Percentiles rank a stretch among this genome's conserved stretches.
These are phyloP conservation scores for Entomobrya multifasciata DNA, from an alignment of 2,888 invertebrate species.

Conservation along the genomic window DNA sequence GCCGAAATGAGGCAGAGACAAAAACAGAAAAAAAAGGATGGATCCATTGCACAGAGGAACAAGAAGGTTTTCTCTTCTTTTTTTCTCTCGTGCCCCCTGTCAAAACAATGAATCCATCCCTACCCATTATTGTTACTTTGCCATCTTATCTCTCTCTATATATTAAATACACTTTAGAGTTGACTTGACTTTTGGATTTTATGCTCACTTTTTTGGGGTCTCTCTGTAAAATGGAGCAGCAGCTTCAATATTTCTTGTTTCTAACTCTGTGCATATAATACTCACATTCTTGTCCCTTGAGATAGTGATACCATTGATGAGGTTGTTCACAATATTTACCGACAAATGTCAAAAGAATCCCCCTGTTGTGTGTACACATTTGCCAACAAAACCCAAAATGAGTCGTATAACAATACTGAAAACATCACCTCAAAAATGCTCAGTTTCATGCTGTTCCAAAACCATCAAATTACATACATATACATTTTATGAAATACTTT, in stretches of 20 bases:
- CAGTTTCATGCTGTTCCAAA: constrained; percentile 53
- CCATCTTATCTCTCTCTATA: neutral
- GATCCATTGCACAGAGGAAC: constrained; percentile 38
- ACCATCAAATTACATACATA: constrained; percentile 60
- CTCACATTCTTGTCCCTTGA: constrained; percentile 48
- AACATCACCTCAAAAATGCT: constrained; percentile 56
- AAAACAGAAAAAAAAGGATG: constrained; percentile 68
- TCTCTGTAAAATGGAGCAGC: too few species aligned
- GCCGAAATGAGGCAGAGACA: constrained; percentile 60
- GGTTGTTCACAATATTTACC: constrained; percentile 72
- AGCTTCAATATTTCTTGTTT: too few species aligned
- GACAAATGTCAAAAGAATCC: constrained; percentile 67
- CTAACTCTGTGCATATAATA: constrained; percentile 13
- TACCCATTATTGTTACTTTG: constrained; percentile 40
- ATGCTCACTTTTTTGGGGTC: neutral
- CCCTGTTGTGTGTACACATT: constrained; percentile 66
- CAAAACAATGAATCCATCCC: constrained; percentile 75
- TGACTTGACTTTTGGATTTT: neutral
- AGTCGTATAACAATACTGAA: constrained; percentile 35
- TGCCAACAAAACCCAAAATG: constrained; percentile 64
- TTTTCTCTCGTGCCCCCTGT: constrained; percentile 79
- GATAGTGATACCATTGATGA: constrained; percentile 69
- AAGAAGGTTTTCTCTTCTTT: constrained; percentile 4
- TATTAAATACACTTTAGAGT: neutral
- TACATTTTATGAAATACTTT: neutral